A percentile compares a stretch with the other conserved stretches of the same genome.
These are phyloP conservation scores for Geotrypetes seraphini DNA, from an alignment of 2,797 vertebrate species.

Conservation along the genomic window DNA sequence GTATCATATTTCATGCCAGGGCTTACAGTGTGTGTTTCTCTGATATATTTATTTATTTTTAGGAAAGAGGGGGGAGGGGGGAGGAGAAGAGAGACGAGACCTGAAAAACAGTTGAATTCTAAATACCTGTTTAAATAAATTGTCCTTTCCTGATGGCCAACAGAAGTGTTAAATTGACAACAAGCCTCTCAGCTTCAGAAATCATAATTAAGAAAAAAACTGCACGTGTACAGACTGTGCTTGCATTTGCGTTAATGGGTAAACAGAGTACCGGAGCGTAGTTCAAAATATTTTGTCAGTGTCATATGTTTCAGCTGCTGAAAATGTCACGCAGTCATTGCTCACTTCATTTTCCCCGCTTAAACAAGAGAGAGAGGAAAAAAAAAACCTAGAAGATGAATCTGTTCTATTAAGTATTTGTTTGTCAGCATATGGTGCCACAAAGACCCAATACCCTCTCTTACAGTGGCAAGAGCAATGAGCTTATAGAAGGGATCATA, in stretches of 20 bases:
- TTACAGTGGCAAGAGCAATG: too few species aligned
- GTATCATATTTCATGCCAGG: constrained; percentile 3
- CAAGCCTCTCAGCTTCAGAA: constrained; percentile 12
- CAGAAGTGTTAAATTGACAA: constrained; percentile 20
- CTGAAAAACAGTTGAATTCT: constrained; percentile 13
- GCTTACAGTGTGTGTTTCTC: constrained; percentile 10
- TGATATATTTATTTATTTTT: constrained; percentile 8
- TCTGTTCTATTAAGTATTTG: too few species aligned
- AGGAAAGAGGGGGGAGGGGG: too few species aligned
- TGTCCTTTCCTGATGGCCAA: constrained; percentile 13
- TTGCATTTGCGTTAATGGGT: constrained; percentile 18
- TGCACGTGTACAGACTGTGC: not conserved
- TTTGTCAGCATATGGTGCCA: too few species aligned
- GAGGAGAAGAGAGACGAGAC: not conserved
- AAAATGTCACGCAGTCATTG: constrained; percentile 1
- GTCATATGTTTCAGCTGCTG: constrained; percentile 1
- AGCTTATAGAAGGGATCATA: too few species aligned
- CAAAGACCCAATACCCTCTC: too few species aligned
- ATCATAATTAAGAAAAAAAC: constrained; percentile 14
- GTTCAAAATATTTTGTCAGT: constrained; percentile 15
- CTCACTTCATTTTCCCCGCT: not conserved
- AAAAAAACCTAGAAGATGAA: too few species aligned
- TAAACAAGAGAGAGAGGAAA: too few species aligned
- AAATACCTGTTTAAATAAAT: constrained; percentile 23
- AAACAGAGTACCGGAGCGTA: constrained; percentile 7